Evolutionary conservation across 2,113 vertebrate genomes (phyloP), one percentile per base, ranked within the genome.

Genomic region (Furnarius figulus): DNA sequence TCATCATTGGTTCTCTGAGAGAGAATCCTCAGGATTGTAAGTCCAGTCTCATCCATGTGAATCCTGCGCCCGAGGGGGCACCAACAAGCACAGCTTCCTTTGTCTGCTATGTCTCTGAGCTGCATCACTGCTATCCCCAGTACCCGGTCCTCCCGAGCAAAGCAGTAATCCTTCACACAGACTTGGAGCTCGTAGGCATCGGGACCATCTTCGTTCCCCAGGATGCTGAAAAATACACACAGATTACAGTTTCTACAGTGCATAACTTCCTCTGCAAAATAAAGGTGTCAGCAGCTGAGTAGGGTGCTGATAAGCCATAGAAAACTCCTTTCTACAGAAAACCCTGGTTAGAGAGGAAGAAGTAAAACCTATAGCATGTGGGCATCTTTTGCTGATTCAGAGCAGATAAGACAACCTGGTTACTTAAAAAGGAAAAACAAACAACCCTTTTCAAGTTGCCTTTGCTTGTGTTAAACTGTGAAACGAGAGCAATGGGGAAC

Each of bases 141-240:
- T 50, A 99, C 98, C 0, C 98, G 98, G 97, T 99, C 99, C 14
- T 99, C 99, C 5, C 99, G 99, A 67, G 99, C 99, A 76, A 99
- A 99, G 95, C 99, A 99, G 98, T 99, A 99, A 95, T 99, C 99
- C 94, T 99, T 99, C 97, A 99, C 98, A 6, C 99, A 99, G 72
- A 99, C 98, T 96, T 99, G 99, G 85, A 99, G 98, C 98, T 99
- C 99, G 3, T 99, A 99, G 97, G 98, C 98, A 68, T 99, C 99
- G 0, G 99, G 99, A 22, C 98, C 98, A 0, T 99, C 99, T 97
- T 99, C 98, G 19, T 99, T 99, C 33, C 99, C 99, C 62, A 99
- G 97, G 75, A 99, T 98, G 94, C 99, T 99, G 89, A 76, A 84
- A 96, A 89, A 73, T 65, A 89, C 9, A 87, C 20, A 46, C 5